Conservation (phyloP, 2,797 vertebrate species). For the Manis javanica region DNA sequence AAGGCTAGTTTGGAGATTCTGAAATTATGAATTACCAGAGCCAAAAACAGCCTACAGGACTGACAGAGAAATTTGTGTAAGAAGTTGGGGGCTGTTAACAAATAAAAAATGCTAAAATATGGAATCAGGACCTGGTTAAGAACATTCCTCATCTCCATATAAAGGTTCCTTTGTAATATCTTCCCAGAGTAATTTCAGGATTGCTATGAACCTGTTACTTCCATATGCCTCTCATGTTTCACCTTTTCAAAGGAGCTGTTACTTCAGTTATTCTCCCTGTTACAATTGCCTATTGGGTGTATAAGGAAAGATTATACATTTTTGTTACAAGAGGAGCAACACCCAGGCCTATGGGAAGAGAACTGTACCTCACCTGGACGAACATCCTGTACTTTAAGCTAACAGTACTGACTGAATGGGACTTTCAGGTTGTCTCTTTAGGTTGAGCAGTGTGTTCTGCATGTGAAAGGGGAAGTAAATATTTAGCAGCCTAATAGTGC, state of each 20-base stretch:
- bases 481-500: background rate
- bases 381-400: background rate
- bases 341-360: background rate
- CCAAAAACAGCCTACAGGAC: background rate
- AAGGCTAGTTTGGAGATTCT: background rate
- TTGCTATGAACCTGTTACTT: background rate
- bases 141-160: background rate
- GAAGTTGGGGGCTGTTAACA: background rate
- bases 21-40: background rate
- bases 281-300: background rate
- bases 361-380: background rate
- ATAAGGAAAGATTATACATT: background rate
- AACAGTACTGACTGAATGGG: background rate
- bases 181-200: background rate
- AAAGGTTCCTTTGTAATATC: background rate
- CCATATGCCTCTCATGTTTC: background rate
- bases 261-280: background rate
- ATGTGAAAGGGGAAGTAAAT: background rate
- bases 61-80: background rate
- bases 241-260: background rate
- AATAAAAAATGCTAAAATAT: conserved; percentile 5
- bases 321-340: background rate
- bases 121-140: background rate
- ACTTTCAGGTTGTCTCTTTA: background rate
- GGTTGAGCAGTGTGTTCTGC: background rate